A percentile compares a stretch with the other conserved stretches of the same genome.
phyloP scores from a whole-genome alignment of 2,113 vertebrate genomes.

The Gopherus flavomarginatus region DNA sequence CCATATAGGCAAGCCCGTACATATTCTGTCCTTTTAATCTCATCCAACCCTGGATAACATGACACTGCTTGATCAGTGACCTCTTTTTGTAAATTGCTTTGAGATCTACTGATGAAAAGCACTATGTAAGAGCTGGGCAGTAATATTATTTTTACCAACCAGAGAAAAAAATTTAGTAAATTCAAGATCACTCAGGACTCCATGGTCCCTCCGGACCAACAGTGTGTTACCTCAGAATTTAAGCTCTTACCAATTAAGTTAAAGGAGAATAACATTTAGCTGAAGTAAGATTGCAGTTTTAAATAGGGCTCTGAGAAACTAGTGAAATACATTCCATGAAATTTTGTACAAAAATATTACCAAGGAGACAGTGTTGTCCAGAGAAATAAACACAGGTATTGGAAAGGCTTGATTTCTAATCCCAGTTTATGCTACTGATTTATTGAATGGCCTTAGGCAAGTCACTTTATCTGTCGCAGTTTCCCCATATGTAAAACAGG shows the following conservation, averaged over 20 bases:
- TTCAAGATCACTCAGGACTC: background rate
- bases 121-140: background rate
- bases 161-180: background rate
- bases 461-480: background rate
- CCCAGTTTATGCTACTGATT: background rate
- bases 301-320: background rate
- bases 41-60: background rate
- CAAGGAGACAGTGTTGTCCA: background rate
- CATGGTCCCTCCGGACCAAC: background rate
- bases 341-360: background rate
- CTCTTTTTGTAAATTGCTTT: background rate
- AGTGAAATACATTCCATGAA: slow-evolving; percentile 39
- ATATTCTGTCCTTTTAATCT: background rate
- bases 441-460: background rate
- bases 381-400: background rate
- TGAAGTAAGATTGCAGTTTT: background rate
- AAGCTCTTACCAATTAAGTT: slow-evolving; percentile 23
- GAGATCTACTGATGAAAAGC: background rate
- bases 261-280: slow-evolving; percentile 29
- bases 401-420: background rate
- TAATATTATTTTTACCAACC: background rate
- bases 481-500: background rate
- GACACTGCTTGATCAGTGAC: background rate
- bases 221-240: background rate
- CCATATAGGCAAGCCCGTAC: background rate